A percentile compares a stretch with the other conserved stretches of the same genome.
Evolutionary conservation across 2,113 vertebrate genomes (phyloP).

Genomic region (Corythoichthys haematopterus): DNA sequence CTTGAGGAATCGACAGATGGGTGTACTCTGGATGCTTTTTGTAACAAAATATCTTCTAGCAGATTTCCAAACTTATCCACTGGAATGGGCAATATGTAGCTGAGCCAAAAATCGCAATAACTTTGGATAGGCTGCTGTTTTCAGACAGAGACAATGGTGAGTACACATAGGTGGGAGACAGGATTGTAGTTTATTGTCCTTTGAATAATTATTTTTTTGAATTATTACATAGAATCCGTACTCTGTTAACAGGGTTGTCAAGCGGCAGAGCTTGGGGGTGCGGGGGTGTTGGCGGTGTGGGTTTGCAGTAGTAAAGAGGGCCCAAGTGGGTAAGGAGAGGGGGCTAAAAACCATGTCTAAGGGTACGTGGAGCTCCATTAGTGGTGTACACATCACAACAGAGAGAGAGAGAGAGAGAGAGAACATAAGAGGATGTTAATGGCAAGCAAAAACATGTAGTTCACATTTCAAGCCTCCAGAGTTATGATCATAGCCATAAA

Average conservation of each 20-base stretch:
- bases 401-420: no score
- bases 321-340: no score
- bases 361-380: no score
- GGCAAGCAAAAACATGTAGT: no score
- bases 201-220: conserved; percentile 11
- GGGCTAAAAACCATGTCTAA: no score
- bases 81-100: conserved; percentile 4
- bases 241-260: conserved; percentile 1
- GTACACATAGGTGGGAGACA: conserved; percentile 8
- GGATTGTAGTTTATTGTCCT: conserved; percentile 1
- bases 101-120: conserved; percentile 6
- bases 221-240: conserved; percentile 24
- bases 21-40: conserved; percentile 1
- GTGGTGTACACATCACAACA: no score
- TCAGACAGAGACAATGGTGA: conserved; percentile 10
- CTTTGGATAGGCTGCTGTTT: conserved; percentile 16
- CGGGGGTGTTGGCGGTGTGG: no score
- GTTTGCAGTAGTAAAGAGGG: no score
- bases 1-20: conserved; percentile 33
- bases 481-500: no score
- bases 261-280: no score
- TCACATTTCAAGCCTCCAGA: no score
- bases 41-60: conserved; percentile 24
- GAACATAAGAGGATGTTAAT: no score
- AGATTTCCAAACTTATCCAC: conserved; percentile 28